phyloP scores from a whole-genome alignment of 2,797 vertebrate species.

The Alauda arvensis region DNA sequence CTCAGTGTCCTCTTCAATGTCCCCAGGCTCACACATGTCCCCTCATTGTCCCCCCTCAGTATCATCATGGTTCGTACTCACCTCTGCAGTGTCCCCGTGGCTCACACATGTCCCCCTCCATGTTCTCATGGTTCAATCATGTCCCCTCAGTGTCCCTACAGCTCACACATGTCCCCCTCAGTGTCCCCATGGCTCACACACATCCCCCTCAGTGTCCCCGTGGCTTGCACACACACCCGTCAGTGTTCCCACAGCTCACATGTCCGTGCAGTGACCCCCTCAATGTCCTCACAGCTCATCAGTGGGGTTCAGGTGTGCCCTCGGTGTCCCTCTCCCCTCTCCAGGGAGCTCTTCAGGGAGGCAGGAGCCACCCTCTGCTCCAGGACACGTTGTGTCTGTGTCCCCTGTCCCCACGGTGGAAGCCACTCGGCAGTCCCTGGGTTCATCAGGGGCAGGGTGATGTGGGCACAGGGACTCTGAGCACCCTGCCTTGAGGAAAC shows the following conservation, averaged over 20 bases:
- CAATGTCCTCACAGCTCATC: background rate
- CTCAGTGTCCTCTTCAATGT: rapidly evolving
- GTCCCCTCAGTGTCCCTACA: no score
- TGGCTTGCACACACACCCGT: background rate
- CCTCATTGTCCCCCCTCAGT: background rate
- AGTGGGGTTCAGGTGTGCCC: background rate
- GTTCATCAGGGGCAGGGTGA: background rate
- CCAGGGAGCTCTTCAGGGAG: background rate
- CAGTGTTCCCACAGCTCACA: background rate
- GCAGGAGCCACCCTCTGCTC: background rate
- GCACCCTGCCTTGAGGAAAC: background rate
- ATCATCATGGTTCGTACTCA: background rate
- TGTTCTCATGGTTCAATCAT: rapidly evolving
- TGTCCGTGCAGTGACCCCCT: background rate
- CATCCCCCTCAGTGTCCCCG: background rate
- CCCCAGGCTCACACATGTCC: no score
- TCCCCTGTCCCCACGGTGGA: rapidly evolving
- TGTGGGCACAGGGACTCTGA: rapidly evolving
- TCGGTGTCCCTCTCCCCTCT: background rate
- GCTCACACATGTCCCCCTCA: background rate
- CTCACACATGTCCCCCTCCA: background rate
- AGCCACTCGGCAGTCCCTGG: rapidly evolving
- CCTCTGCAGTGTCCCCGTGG: no score
- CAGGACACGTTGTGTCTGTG: background rate
- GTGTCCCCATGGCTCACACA: rapidly evolving